Percentiles rank a stretch among this genome's conserved stretches.
phyloP scores from a whole-genome alignment of 2,113 vertebrate genomes.

The Romanogobio albipinnatus region DNA sequence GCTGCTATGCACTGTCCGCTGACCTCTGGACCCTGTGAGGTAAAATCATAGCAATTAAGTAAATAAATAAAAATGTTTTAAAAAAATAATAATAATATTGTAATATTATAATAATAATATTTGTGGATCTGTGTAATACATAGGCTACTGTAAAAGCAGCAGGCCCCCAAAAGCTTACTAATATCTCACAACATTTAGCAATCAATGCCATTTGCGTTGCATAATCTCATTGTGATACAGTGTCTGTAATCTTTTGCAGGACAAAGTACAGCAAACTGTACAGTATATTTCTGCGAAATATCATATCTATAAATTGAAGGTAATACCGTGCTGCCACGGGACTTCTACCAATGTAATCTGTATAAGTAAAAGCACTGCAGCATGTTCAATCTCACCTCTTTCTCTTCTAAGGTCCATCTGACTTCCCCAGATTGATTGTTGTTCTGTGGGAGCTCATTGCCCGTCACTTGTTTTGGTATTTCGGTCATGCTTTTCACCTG shows the following conservation, averaged over 20 bases:
- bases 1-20: slow-evolving; percentile 55
- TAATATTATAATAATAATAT: not conserved
- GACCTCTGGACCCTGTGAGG: slow-evolving; percentile 61
- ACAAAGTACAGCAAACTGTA: slow-evolving; percentile 33
- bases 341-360: not conserved
- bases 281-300: not conserved
- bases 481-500: slow-evolving; percentile 15
- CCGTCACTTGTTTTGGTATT: slow-evolving; percentile 46
- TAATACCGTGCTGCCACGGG: not conserved
- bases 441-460: slow-evolving; percentile 65
- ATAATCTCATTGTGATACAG: slow-evolving; percentile 21
- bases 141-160: not conserved
- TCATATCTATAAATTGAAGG: not conserved
- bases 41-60: slow-evolving; percentile 16
- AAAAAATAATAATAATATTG: not conserved
- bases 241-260: slow-evolving; percentile 12
- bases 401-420: slow-evolving; percentile 63
- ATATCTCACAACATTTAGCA: not conserved
- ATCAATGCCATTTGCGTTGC: not conserved
- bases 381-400: slow-evolving; percentile 7
- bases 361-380: not conserved
- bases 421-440: slow-evolving; percentile 53
- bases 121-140: not conserved
- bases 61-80: not conserved
- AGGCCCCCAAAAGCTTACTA: not conserved